A percentile compares a stretch with the other conserved stretches of the same genome.
Conservation (phyloP, 2,888 invertebrate species). For the Sceliomorpha sp. region DNA sequence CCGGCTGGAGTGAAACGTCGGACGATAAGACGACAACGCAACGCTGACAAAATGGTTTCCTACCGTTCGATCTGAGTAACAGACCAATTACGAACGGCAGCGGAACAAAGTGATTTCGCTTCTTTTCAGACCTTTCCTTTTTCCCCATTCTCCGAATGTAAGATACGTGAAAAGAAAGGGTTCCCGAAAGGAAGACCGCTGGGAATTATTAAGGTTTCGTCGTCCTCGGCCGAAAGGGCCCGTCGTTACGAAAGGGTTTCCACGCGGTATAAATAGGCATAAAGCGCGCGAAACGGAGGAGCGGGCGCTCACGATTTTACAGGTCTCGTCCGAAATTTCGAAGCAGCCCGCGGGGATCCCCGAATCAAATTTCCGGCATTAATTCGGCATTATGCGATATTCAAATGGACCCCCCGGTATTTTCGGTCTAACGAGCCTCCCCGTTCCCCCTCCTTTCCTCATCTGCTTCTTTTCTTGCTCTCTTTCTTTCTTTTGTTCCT, state of each 20-base stretch:
- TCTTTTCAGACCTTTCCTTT: conserved; percentile 7
- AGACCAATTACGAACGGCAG: conserved; percentile 42
- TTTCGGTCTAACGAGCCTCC: conserved; percentile 73
- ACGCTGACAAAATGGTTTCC: no score
- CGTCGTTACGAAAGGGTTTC: conserved; percentile 35
- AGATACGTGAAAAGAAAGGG: conserved; percentile 39
- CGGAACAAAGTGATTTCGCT: conserved; percentile 39
- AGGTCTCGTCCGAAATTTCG: conserved; percentile 62
- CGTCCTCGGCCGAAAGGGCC: conserved; percentile 52
- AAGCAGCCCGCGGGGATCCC: conserved; percentile 57
- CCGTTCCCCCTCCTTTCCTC: conserved; percentile 19
- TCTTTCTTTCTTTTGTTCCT: conserved; percentile 22
- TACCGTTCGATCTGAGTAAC: no score
- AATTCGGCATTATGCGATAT: conserved; percentile 79
- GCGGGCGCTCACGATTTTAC: conserved; percentile 51
- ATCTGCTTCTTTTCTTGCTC: conserved; percentile 37
- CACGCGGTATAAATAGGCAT: conserved; percentile 39
- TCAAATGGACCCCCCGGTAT: conserved; percentile 77
- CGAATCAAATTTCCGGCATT: conserved; percentile 79
- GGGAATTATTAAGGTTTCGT: conserved; percentile 63
- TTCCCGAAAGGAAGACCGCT: conserved; percentile 30
- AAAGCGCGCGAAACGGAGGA: conserved; percentile 57
- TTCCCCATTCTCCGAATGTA: conserved; percentile 16
- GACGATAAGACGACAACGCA: no score
- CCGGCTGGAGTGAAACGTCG: no score